Percentiles rank a stretch among this genome's conserved stretches.
Conservation (phyloP, 1,140 invertebrate species). For the Nephila pilipes region DNA sequence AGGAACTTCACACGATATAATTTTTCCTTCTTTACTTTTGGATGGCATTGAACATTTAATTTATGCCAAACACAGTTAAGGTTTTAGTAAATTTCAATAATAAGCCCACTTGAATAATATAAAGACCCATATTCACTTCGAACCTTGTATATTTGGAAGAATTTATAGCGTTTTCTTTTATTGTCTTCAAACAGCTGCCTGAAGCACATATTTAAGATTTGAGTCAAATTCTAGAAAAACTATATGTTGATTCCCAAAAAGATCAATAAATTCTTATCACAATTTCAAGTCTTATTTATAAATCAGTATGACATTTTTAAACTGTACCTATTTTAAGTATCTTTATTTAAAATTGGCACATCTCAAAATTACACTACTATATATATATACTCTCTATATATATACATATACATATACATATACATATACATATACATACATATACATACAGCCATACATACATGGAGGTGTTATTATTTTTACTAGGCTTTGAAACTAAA, state of each 20-base stretch:
- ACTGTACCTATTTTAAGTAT: too few species aligned
- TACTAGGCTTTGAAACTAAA: too few species aligned
- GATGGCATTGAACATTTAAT: not conserved
- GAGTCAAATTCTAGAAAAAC: not conserved
- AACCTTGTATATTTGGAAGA: not conserved
- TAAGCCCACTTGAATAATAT: not conserved
- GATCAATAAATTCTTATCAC: not conserved
- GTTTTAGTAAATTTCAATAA: not conserved
- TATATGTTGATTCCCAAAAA: not conserved
- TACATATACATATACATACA: too few species aligned
- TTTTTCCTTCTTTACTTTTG: not conserved
- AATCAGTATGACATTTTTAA: too few species aligned
- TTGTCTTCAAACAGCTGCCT: not conserved
- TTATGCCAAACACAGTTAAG: not conserved
- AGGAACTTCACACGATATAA: not conserved
- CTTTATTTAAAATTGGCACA: too few species aligned
- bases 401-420: too few species aligned
- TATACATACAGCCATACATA: too few species aligned
- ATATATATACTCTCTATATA: too few species aligned
- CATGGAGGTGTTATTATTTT: too few species aligned
- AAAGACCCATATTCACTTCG: not conserved
- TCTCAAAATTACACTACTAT: too few species aligned
- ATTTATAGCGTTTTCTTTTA: not conserved
- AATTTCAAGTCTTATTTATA: too few species aligned
- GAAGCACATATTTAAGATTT: not conserved